A percentile compares a stretch with the other conserved stretches of the same genome.
Conservation (phyloP, 1,140 invertebrate genomes). For the Streblospio benedicti region DNA sequence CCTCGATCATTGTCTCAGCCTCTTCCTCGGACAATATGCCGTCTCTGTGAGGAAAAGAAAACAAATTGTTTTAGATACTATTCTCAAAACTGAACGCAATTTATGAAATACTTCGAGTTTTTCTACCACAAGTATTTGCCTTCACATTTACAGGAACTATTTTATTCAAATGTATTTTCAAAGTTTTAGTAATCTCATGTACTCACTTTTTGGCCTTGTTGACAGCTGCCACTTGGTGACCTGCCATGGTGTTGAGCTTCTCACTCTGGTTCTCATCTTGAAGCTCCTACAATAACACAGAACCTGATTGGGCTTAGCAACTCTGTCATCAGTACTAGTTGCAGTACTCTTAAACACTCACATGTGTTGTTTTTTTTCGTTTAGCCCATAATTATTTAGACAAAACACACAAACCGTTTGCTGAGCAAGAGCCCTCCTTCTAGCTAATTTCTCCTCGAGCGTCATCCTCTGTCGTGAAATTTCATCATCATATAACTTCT, state of each 20-base stretch:
- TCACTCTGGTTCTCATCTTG: conserved; percentile 35
- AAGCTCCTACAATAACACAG: conserved; percentile 24
- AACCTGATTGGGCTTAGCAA: not conserved
- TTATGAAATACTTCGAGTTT: too few relatives aligned
- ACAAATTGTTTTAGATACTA: too few relatives aligned
- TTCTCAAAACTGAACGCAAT: too few relatives aligned
- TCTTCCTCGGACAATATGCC: conserved; percentile 21
- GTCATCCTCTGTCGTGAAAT: conserved; percentile 38
- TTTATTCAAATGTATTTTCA: conserved; percentile 8
- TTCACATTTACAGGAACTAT: not conserved
- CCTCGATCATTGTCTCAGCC: conserved; percentile 27
- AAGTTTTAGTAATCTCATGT: too few relatives aligned
- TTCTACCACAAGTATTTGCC: too few relatives aligned
- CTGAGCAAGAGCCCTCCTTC: conserved; percentile 31
- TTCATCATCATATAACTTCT: conserved; percentile 40
- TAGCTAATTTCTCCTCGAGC: conserved; percentile 41
- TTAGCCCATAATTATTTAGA: not conserved
- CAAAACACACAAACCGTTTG: not conserved
- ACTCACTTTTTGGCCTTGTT: conserved; percentile 36
- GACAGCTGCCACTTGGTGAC: conserved; percentile 30
- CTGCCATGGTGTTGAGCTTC: conserved; percentile 34
- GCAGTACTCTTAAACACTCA: too few relatives aligned
- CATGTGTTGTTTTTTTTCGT: too few relatives aligned
- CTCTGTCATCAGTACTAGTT: not conserved
- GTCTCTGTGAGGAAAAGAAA: conserved; percentile 17